phyloP scores from a whole-genome alignment of 2,797 vertebrate genomes.

The Antrozous pallidus region DNA sequence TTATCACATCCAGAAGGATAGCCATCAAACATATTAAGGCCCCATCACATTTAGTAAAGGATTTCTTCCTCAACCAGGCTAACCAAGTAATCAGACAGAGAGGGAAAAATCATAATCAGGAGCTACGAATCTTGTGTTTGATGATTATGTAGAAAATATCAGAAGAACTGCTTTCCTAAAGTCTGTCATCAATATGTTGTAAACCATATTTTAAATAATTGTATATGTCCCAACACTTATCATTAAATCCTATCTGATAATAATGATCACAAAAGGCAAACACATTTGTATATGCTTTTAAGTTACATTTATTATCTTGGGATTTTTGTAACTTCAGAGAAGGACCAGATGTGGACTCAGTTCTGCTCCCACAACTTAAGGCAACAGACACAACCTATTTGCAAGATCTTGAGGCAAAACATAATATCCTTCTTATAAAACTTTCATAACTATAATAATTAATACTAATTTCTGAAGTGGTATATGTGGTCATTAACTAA shows the following conservation, averaged over 20 bases:
- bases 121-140: not conserved
- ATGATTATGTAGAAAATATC: not conserved
- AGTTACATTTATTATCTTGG: not conserved
- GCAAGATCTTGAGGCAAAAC: conserved; percentile 3
- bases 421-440: not conserved
- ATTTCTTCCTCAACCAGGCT: not conserved
- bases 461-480: not conserved
- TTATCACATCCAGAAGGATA: not conserved
- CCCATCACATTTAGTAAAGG: not conserved
- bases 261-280: not conserved
- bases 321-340: not conserved
- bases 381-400: not conserved
- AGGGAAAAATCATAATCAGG: not conserved
- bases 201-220: not conserved
- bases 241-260: not conserved
- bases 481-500: not conserved
- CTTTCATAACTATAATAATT: not conserved
- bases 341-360: not conserved
- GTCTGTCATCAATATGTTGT: not conserved
- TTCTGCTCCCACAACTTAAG: not conserved
- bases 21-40: not conserved
- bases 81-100: not conserved
- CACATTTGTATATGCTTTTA: not conserved
- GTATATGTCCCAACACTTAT: not conserved
- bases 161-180: not conserved